These are phyloP conservation scores for Tachypleus tridentatus DNA, from an alignment of 1,140 invertebrate genomes.

Conservation along the genomic window DNA sequence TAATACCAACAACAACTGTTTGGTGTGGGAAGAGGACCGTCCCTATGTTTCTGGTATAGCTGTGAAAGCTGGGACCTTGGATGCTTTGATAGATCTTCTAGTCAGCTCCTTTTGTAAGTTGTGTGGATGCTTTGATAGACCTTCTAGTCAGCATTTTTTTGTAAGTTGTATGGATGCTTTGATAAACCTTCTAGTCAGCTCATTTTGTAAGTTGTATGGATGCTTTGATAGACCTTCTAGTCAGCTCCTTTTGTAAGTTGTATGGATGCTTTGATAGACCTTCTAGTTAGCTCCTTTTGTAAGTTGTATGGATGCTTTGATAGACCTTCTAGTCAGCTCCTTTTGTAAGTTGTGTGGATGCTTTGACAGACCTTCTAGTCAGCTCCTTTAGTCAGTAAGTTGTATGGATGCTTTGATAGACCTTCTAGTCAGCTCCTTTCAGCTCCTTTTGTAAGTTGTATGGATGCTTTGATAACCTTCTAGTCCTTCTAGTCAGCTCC, in stretches of 20 bases:
- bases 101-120: slow-evolving; percentile 34
- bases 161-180: neutral
- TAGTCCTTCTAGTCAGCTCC: neutral
- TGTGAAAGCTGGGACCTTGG: slow-evolving; percentile 32
- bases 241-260: neutral
- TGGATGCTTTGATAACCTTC: neutral
- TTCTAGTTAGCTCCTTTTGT: slow-evolving; percentile 31
- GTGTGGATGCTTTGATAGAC: neutral
- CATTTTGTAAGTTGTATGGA: slow-evolving; percentile 29
- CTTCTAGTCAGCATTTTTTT: neutral
- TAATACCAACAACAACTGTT: neutral
- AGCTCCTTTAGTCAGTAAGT: slow-evolving; percentile 32
- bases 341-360: neutral
- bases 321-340: neutral
- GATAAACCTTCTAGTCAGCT: slow-evolving; percentile 24
- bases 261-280: neutral
- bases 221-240: neutral
- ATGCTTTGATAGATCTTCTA: slow-evolving; percentile 32
- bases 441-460: slow-evolving; percentile 31
- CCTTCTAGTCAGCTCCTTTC: neutral
- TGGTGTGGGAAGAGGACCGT: slow-evolving; percentile 28
- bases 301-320: slow-evolving; percentile 15
- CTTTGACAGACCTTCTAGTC: slow-evolving; percentile 19
- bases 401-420: neutral
- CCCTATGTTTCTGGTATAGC: slow-evolving; percentile 30